Percentiles rank a stretch among this genome's conserved stretches.
phyloP scores from a whole-genome alignment of 2,113 vertebrate genomes.

The Cyprinodon variegatus region DNA sequence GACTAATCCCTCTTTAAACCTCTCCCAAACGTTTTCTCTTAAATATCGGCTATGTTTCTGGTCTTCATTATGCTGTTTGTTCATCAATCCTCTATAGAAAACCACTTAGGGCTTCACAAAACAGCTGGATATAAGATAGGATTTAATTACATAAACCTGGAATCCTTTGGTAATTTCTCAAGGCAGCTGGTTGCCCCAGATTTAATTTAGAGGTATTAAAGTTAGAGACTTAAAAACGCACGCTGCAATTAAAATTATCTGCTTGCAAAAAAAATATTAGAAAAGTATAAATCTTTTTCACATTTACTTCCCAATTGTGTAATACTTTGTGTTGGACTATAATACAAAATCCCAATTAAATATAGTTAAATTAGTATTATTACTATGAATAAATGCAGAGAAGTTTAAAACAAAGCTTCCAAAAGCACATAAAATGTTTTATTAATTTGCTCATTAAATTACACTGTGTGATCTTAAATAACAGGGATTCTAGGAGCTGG shows the following conservation, averaged over 20 bases:
- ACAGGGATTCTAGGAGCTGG: background rate
- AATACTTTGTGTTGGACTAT: background rate
- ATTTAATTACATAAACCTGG: background rate
- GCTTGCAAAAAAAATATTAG: background rate
- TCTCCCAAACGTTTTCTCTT: too few relatives aligned
- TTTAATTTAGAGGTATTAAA: background rate
- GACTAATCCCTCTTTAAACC: too few relatives aligned
- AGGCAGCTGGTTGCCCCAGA: background rate
- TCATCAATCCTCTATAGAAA: too few relatives aligned
- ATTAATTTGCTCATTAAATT: background rate
- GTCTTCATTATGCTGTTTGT: too few relatives aligned
- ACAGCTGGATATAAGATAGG: background rate
- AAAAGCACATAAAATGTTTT: background rate
- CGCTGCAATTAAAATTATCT: too few relatives aligned
- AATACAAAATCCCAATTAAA: background rate
- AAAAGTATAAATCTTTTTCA: background rate
- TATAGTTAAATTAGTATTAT: background rate
- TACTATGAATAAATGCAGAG: too few relatives aligned
- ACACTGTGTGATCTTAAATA: background rate
- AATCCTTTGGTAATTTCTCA: background rate
- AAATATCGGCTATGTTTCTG: too few relatives aligned
- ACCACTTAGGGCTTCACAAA: too few relatives aligned
- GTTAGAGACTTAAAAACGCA: background rate
- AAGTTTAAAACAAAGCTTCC: too few relatives aligned
- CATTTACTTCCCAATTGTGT: background rate